A percentile compares a stretch with the other conserved stretches of the same genome.
Conservation (phyloP, 2,888 invertebrate species). For the Athripsodes cinereus region DNA sequence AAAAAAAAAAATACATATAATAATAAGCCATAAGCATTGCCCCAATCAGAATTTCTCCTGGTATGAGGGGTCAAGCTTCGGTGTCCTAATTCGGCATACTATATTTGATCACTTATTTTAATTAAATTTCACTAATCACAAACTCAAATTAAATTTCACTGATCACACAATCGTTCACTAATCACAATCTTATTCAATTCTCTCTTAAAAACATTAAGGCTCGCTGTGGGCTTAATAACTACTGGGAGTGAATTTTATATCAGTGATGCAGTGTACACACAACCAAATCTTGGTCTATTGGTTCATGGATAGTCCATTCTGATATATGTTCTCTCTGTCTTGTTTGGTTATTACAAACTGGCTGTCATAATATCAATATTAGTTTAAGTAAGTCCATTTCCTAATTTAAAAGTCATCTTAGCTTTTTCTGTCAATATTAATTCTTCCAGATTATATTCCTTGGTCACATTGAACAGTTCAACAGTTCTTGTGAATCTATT, state of each 20-base stretch:
- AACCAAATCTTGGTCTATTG: neutral
- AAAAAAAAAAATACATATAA: too few species aligned
- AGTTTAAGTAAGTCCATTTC: neutral
- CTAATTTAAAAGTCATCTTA: neutral
- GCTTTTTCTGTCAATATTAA: neutral
- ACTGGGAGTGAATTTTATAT: neutral
- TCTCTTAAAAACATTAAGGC: neutral
- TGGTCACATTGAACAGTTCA: too few species aligned
- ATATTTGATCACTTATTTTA: too few species aligned
- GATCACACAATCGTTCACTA: too few species aligned
- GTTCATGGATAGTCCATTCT: neutral
- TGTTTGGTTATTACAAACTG: neutral
- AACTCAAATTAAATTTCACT: too few species aligned
- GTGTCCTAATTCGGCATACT: too few species aligned
- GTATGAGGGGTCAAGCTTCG: too few species aligned
- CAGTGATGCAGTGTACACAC: neutral
- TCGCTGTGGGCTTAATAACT: too few species aligned
- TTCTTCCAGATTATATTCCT: neutral
- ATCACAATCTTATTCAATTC: neutral
- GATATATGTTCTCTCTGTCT: neutral
- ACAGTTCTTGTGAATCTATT: too few species aligned
- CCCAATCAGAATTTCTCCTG: too few species aligned
- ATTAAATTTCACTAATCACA: too few species aligned
- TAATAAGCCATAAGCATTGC: too few species aligned
- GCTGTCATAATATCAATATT: neutral